phyloP scores from a whole-genome alignment of 2,113 vertebrate species.

The Jaculus jaculus region DNA sequence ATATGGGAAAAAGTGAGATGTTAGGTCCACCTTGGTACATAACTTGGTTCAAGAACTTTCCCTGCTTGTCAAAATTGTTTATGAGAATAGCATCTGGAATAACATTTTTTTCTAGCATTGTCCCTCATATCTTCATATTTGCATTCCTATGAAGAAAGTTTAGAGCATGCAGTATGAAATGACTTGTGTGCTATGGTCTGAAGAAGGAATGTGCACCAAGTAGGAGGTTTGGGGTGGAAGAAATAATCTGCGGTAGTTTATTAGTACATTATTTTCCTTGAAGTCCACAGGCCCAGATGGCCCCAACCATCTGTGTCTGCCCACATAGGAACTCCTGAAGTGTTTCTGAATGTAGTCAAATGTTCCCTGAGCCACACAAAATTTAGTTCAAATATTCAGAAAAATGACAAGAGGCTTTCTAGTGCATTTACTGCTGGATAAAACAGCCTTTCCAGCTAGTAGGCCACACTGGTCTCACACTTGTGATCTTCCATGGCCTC shows the following conservation, averaged over 20 bases:
- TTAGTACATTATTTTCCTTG: conserved; percentile 45
- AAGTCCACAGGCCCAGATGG: conserved; percentile 74
- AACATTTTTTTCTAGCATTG: conserved; percentile 33
- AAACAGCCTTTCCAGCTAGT: conserved; percentile 37
- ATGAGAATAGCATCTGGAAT: conserved; percentile 40
- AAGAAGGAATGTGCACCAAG: conserved; percentile 39
- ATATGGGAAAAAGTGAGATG: neutral
- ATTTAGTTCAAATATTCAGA: conserved; percentile 31
- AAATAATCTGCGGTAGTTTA: conserved; percentile 47
- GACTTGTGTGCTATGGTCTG: conserved; percentile 15
- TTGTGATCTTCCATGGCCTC: too few relatives aligned
- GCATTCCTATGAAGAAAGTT: conserved; percentile 55
- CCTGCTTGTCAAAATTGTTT: conserved; percentile 24
- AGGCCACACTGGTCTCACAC: neutral
- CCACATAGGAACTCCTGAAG: conserved; percentile 71
- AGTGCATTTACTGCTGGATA: conserved; percentile 54
- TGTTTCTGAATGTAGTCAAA: conserved; percentile 37
- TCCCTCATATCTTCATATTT: conserved; percentile 23
- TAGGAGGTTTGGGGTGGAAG: conserved; percentile 67
- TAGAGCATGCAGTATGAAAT: conserved; percentile 45
- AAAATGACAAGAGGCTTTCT: conserved; percentile 56
- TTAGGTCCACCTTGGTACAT: neutral
- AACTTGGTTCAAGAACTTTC: conserved; percentile 11
- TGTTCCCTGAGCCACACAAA: conserved; percentile 53
- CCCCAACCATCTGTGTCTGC: conserved; percentile 52